Conservation (phyloP, 2,888 invertebrate genomes). For the Xanthorhoe designata region DNA sequence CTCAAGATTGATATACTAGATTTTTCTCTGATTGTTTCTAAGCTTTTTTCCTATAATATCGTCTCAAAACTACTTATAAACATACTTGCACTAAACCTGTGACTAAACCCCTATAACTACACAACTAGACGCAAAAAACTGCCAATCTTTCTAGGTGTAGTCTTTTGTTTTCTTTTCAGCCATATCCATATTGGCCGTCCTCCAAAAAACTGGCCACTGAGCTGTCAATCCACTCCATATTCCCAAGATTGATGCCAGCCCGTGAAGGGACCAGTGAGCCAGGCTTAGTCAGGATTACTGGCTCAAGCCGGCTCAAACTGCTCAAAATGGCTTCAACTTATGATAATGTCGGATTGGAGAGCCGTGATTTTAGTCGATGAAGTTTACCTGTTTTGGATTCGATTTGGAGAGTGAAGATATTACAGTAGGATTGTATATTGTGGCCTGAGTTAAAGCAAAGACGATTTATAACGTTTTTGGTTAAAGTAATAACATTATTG, state of each 20-base stretch:
- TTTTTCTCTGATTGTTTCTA: too few relatives aligned
- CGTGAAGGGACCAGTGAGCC: conserved; percentile 50
- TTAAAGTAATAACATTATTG: too few relatives aligned
- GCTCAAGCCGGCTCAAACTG: conserved; percentile 53
- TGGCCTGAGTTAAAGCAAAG: too few relatives aligned
- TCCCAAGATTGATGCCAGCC: conserved; percentile 45
- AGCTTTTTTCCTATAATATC: too few relatives aligned
- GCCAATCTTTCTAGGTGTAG: background rate
- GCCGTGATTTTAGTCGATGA: conserved; percentile 16
- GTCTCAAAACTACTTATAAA: too few relatives aligned
- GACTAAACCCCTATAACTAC: background rate
- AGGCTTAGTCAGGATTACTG: conserved; percentile 67
- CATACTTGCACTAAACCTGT: too few relatives aligned
- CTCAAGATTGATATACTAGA: too few relatives aligned
- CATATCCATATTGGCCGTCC: conserved; percentile 5
- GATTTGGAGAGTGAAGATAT: background rate
- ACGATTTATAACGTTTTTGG: too few relatives aligned
- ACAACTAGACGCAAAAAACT: too few relatives aligned
- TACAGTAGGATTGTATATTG: too few relatives aligned
- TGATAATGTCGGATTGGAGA: conserved; percentile 71
- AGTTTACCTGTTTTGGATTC: conserved; percentile 19
- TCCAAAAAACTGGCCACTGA: conserved; percentile 17
- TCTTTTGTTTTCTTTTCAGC: background rate
- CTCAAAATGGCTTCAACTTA: conserved; percentile 70
- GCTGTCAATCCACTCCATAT: conserved; percentile 42